phyloP scores from a whole-genome alignment of 2,113 vertebrate species.

The Irena cyanogastra region DNA sequence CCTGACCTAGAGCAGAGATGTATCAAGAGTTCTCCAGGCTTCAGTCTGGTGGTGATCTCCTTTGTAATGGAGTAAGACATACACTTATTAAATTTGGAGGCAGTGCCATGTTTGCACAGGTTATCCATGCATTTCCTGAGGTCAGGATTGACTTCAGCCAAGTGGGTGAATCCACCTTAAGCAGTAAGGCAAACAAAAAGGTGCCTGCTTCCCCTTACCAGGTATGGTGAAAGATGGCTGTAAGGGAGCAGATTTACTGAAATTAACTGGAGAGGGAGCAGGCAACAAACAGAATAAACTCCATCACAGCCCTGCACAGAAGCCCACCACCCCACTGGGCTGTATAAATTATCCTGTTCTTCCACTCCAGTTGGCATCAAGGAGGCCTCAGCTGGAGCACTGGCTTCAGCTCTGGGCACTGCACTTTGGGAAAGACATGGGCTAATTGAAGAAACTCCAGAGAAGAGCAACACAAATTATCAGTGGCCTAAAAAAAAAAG shows the following conservation, averaged over 20 bases:
- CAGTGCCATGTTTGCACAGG: not conserved
- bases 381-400: constrained; percentile 55
- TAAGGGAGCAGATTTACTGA: not conserved
- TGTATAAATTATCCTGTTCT: not conserved
- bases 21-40: not conserved
- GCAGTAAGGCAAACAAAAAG: not conserved
- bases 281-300: not conserved
- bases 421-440: constrained; percentile 35
- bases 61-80: not conserved
- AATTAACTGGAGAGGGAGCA: not conserved
- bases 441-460: constrained; percentile 53
- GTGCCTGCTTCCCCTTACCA: not conserved
- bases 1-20: not conserved
- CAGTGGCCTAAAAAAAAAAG: constrained; percentile 45
- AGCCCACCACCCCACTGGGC: not conserved
- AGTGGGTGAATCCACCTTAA: not conserved
- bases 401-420: constrained; percentile 49
- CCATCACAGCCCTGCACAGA: not conserved
- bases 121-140: not conserved
- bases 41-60: not conserved
- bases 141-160: not conserved
- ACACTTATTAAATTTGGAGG: not conserved
- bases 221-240: not conserved
- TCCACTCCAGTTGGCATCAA: constrained; percentile 58
- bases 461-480: constrained; percentile 19